These are phyloP conservation scores for Cossypha niveicapilla DNA, from an alignment of 2,797 vertebrate genomes.

Conservation along the genomic window DNA sequence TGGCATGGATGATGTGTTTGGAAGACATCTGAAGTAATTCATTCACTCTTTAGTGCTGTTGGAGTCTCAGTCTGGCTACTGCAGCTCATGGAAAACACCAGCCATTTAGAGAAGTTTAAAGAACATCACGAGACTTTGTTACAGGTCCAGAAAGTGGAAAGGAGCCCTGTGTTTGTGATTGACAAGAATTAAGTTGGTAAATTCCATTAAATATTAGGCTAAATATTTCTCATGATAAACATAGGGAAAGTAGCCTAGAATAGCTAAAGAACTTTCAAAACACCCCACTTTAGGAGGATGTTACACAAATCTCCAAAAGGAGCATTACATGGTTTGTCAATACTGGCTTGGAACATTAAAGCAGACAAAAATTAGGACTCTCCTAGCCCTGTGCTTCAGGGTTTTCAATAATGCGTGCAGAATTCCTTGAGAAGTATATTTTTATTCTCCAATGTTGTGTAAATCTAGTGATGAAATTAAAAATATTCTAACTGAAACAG, in stretches of 20 bases:
- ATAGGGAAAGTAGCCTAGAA: not conserved
- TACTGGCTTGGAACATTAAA: not conserved
- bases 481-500: not conserved
- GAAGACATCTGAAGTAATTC: not conserved
- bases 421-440: not conserved
- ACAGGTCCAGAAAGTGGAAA: not conserved
- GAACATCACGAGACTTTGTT: not conserved
- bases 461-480: not conserved
- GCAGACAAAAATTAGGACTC: not conserved
- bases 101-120: accelerated
- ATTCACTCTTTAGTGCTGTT: not conserved
- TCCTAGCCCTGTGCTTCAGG: not conserved
- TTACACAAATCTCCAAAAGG: not conserved
- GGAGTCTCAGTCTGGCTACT: not conserved
- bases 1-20: not conserved
- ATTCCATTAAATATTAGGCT: not conserved
- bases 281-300: not conserved
- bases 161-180: not conserved
- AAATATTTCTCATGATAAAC: not conserved
- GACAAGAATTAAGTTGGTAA: not conserved
- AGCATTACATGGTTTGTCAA: not conserved
- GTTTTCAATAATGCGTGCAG: not conserved
- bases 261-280: not conserved
- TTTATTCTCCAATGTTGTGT: not conserved
- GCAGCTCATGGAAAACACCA: not conserved